These are phyloP conservation scores for Hemithea aestivaria DNA, from an alignment of 2,888 invertebrate genomes.

Conservation along the genomic window DNA sequence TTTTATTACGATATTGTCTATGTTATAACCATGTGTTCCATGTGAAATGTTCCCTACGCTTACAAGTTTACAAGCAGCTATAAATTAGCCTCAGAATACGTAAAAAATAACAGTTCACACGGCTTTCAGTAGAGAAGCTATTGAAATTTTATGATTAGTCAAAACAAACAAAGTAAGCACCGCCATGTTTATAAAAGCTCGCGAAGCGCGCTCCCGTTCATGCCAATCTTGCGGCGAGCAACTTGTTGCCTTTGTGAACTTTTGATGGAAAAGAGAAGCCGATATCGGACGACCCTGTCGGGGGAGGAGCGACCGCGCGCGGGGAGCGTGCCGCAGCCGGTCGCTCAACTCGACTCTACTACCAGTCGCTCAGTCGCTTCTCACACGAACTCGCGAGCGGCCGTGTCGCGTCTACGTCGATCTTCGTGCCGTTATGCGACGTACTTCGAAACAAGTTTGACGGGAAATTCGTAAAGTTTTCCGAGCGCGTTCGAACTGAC, in stretches of 20 bases:
- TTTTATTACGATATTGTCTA: too few relatives aligned
- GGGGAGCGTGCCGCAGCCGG: slow-evolving; percentile 65
- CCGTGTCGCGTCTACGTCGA: slow-evolving; percentile 38
- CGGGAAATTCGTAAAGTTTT: slow-evolving; percentile 76
- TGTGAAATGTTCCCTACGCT: too few relatives aligned
- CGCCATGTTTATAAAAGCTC: slow-evolving; percentile 78
- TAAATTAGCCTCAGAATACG: too few relatives aligned
- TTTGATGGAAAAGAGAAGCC: slow-evolving; percentile 55
- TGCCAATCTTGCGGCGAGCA: slow-evolving; percentile 76
- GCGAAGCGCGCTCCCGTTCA: slow-evolving; percentile 76
- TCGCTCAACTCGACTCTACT: slow-evolving; percentile 61
- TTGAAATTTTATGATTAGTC: slow-evolving; percentile 71
- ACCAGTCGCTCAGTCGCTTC: slow-evolving; percentile 60
- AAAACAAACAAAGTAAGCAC: slow-evolving; percentile 75
- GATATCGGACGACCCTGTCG: slow-evolving; percentile 57
- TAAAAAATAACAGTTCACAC: slow-evolving; percentile 35
- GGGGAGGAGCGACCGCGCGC: slow-evolving; percentile 72
- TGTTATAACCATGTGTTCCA: too few relatives aligned
- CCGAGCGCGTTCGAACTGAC: slow-evolving; percentile 64
- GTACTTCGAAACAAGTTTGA: slow-evolving; percentile 77
- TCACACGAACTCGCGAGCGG: slow-evolving; percentile 50
- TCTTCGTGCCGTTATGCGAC: slow-evolving; percentile 69
- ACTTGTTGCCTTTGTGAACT: slow-evolving; percentile 78
- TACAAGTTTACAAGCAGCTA: not conserved
- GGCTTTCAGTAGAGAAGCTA: slow-evolving; percentile 50